Percentiles rank a stretch among this genome's conserved stretches.
Evolutionary conservation across 2,113 vertebrate species (phyloP).

Genomic region (Acanthochromis polyacanthus): DNA sequence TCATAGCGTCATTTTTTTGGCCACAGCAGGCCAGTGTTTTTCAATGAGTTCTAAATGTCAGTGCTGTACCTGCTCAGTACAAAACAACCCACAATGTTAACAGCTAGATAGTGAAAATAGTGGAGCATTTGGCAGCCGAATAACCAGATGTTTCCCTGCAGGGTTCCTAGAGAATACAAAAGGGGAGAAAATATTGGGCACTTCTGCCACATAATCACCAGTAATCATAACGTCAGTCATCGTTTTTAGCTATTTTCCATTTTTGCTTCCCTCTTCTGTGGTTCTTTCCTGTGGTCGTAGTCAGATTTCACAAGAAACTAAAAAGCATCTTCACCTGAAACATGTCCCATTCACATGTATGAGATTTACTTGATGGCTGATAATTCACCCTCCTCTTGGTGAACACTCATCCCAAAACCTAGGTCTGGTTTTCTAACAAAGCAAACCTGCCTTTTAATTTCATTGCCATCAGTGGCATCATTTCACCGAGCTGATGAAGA

Average conservation of each 20-base stretch:
- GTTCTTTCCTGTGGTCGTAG: constrained; percentile 26
- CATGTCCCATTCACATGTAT: constrained; percentile 17
- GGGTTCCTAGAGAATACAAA: neutral
- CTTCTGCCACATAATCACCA: constrained; percentile 4
- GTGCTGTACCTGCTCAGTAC: neutral
- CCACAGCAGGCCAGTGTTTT: neutral
- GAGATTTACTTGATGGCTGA: neutral
- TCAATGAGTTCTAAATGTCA: neutral
- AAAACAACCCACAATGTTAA: neutral
- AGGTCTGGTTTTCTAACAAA: neutral
- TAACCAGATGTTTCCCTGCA: constrained; percentile 9
- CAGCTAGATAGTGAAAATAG: neutral
- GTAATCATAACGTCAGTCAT: neutral
- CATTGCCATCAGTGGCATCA: neutral
- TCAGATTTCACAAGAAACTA: constrained; percentile 41
- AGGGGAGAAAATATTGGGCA: neutral
- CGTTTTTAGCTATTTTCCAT: constrained; percentile 24
- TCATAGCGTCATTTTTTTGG: neutral
- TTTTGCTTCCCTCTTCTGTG: neutral
- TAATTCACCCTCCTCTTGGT: neutral
- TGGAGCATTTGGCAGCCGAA: neutral
- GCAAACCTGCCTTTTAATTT: neutral
- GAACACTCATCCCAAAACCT: neutral
- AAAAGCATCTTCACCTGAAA: constrained; percentile 12
- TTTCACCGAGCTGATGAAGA: neutral